These are phyloP conservation scores for Pocillopora meandrina DNA, from an alignment of 92 coral and sea anemone genomes.

Conservation along the genomic window DNA sequence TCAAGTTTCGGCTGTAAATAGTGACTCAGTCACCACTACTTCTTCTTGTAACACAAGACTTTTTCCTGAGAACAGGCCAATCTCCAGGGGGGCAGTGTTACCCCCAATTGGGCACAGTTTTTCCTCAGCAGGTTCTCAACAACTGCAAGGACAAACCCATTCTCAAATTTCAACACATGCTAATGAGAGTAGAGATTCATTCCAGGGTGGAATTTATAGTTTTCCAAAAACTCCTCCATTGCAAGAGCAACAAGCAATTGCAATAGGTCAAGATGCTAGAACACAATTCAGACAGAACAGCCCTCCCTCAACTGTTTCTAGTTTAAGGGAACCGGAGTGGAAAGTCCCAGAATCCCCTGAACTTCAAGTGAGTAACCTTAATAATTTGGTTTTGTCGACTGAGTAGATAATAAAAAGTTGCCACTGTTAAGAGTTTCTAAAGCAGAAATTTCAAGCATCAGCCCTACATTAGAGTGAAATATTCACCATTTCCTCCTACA, in stretches of 20 bases:
- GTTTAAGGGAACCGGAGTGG: slow-evolving; percentile 25
- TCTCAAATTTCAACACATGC: not conserved
- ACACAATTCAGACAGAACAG: not conserved
- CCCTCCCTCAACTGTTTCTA: slow-evolving; percentile 5
- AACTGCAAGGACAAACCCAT: slow-evolving; percentile 21
- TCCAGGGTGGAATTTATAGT: slow-evolving; percentile 20
- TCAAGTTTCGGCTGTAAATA: slow-evolving; percentile 14
- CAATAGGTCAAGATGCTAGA: not conserved
- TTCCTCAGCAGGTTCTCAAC: slow-evolving; percentile 18
- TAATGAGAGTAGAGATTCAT: slow-evolving; percentile 1
- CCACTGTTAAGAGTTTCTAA: not conserved
- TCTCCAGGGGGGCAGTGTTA: slow-evolving; percentile 27
- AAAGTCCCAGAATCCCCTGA: slow-evolving; percentile 24
- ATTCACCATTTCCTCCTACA: no score
- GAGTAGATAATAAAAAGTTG: not conserved
- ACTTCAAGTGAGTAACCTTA: not conserved
- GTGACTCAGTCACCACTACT: slow-evolving; percentile 16
- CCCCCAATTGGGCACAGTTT: slow-evolving; percentile 44
- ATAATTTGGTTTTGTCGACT: not conserved
- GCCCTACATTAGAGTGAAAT: no score
- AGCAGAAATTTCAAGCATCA: not conserved
- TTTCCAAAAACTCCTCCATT: slow-evolving; percentile 13
- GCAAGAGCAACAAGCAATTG: slow-evolving; percentile 4
- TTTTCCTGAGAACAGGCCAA: slow-evolving; percentile 19
- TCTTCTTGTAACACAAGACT: slow-evolving; percentile 12